Conservation (phyloP, 2,113 vertebrate species). For the Charadrius vociferus region DNA sequence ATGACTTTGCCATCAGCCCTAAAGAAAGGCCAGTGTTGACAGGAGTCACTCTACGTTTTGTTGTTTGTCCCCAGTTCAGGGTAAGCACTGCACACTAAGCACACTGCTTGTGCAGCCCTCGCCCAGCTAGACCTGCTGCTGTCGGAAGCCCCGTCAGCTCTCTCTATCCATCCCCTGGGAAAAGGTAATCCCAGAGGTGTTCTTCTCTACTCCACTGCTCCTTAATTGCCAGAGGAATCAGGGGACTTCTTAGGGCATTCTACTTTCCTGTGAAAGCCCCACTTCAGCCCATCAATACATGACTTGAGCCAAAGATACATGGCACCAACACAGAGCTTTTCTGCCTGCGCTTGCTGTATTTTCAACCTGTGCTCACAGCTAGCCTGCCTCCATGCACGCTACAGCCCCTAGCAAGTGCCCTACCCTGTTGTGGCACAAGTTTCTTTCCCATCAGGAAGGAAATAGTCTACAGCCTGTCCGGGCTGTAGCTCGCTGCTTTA, state of each 20-base stretch:
- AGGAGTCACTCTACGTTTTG: background rate
- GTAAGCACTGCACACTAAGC: background rate
- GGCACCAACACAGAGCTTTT: background rate
- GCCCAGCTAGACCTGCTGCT: background rate
- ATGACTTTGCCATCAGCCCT: background rate
- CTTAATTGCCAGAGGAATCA: background rate
- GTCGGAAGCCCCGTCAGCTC: background rate
- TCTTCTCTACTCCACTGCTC: background rate
- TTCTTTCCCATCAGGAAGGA: background rate
- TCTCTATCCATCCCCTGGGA: rapidly evolving
- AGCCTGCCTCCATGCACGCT: background rate
- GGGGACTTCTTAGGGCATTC: background rate
- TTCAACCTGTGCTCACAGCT: background rate
- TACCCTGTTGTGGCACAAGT: background rate
- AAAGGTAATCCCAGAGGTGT: background rate
- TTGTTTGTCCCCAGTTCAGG: background rate
- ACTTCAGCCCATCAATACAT: background rate
- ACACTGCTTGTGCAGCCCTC: rapidly evolving
- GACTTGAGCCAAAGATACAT: background rate
- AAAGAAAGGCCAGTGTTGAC: background rate
- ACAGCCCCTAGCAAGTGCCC: background rate
- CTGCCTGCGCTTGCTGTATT: background rate
- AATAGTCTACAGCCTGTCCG: background rate
- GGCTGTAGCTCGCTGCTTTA: background rate
- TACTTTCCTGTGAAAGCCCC: background rate